Base-by-base conservation (phyloP, 2,888 invertebrate genomes). In the Drosophila ezoana region DNA sequence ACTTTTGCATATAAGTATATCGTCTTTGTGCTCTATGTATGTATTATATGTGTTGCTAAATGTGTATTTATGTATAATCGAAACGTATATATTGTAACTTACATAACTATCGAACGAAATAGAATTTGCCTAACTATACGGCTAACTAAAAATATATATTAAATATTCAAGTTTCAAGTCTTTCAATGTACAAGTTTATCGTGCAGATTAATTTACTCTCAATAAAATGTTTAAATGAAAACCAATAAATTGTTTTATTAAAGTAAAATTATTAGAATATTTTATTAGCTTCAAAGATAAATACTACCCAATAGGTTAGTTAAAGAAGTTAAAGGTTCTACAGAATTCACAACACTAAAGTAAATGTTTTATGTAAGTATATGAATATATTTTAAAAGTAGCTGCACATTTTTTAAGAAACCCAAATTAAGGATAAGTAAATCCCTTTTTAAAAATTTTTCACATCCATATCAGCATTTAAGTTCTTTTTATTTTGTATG, bases 11-110 rank as follows among this genome's bases (percentile, higher is more conserved):
- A 69, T 58, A 64, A 68, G 41, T 66, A 71, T 80, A 65, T 23
- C 61, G 67, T 68, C 66, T 61, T 68, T 81, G 62, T 79, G 74
- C 72, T 76, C 57, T 62, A 71, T 77, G 67, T 72, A 69, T 81
- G 69, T 71, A 18, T 18, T 18, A 18, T 18, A 70, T 71, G 67
- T 82, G 82, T 82, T 82, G 79, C 85, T 87, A 82, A 70, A 82
- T 82, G 82, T 82, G 82, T 82, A 82, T 73, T 58, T 71, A 79
- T 57, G 52, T 63, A 63, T 58, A 37, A 59, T 62, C 48, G 44
- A 58, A 72, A 58, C 28, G 40, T 43, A 57, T 59, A 20, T 74
- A 62, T 47, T 66, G 41, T 44, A 53, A 56, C 51, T 67, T 45
- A 58, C 32, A 32, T 67, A 72, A 47, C 45, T 49, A 61, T 51